Evolutionary conservation across 2,113 vertebrate genomes (phyloP), one percentile per base, ranked within the genome.

Genomic region (Macquaria australasica): DNA sequence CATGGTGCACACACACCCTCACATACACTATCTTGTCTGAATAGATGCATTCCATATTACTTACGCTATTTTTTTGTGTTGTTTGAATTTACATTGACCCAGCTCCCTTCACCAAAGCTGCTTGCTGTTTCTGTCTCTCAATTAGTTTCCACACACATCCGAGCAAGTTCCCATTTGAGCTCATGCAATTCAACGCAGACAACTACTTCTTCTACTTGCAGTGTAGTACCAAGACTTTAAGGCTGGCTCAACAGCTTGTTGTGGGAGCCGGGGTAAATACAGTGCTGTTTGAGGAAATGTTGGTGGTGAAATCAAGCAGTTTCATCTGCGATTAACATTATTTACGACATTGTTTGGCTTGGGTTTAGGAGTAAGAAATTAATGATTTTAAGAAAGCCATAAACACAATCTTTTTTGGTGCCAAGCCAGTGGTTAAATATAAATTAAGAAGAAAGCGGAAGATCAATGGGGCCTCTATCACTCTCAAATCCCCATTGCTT

Each of bases 381-480:
- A 95, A 95, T 94, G 88, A 93, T 95, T 94, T 93, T 87, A 15
- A 90, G 86, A 63, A 78, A 89, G 83, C 88, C 88, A 86, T 93
- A 88, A 93, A 95, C 89, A 93, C 79, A 88, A 79, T 87, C 72
- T 91, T 91, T 94, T 78, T 91, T 92, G 90, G 89, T 95, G 89
- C 86, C 88, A 91, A 94, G 92, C 88, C 94, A 92, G 77, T 86
- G 90, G 90, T 96, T 96, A 94, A 95, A 93, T 93, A 94, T 92
- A 93, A 95, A 95, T 95, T 92, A 95, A 94, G 90, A 95, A 95
- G 91, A 95, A 96, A 95, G 92, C 90, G 50, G 81, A 73, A 93
- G 92, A 95, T 95, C 92, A 94, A 91, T 95, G 90, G 85, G 87
- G 84, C 92, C 95, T 92, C 77, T 90, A 93, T 95, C 90, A 80